Percentiles rank a stretch among this genome's conserved stretches.
Conservation (phyloP, 2,113 vertebrate species). For the Oxygymnocypris stewartii region DNA sequence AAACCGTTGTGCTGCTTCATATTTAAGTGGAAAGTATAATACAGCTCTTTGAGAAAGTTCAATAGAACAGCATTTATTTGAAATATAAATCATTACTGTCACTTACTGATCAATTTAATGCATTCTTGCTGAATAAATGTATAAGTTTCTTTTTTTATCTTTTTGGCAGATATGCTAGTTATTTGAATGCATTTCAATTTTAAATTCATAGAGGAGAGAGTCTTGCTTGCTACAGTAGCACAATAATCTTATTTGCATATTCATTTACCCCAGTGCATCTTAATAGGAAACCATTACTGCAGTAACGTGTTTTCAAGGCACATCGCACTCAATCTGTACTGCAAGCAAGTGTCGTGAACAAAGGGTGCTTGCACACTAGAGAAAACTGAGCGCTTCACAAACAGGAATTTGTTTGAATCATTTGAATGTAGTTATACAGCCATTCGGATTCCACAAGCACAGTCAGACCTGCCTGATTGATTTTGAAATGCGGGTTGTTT, state of each 20-base stretch:
- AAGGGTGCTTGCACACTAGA: neutral
- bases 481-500: neutral
- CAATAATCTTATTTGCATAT: neutral
- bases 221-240: neutral
- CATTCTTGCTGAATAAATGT: neutral
- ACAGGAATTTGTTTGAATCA: neutral
- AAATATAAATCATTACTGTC: neutral
- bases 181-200: neutral
- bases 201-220: neutral
- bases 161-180: neutral
- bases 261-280: neutral
- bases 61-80: neutral
- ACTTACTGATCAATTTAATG: neutral
- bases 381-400: neutral
- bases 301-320: neutral
- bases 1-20: neutral
- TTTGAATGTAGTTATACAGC: neutral
- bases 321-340: neutral
- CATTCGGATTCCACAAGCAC: neutral
- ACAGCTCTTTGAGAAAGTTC: neutral
- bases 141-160: neutral
- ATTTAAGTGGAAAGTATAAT: neutral
- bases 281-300: neutral
- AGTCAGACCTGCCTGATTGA: neutral
- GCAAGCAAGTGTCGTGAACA: conserved; percentile 1